phyloP scores from a whole-genome alignment of 2,888 invertebrate genomes.

The Synanthedon tipuliformis region DNA sequence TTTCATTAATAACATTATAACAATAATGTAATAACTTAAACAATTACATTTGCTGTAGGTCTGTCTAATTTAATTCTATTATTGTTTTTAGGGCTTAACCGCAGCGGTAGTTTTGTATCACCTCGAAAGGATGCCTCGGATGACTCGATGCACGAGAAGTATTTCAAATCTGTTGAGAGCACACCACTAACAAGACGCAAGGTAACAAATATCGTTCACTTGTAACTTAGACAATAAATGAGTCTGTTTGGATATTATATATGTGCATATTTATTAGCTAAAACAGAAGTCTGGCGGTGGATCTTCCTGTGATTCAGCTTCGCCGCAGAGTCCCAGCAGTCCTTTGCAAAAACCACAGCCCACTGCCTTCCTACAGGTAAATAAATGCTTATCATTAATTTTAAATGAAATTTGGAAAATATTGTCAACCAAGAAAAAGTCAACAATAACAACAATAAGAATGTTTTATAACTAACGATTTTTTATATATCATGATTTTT shows the following conservation, averaged over 20 bases:
- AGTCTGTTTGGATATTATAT: background rate
- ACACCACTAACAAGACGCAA: slow-evolving; percentile 73
- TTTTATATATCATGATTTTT: too few species aligned
- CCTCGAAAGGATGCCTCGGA: slow-evolving; percentile 75
- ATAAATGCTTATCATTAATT: too few species aligned
- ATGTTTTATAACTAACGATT: too few species aligned
- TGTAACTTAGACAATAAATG: background rate
- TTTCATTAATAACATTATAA: too few species aligned
- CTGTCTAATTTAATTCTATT: background rate
- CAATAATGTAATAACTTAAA: too few species aligned
- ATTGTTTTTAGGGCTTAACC: slow-evolving; percentile 45
- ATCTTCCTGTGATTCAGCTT: slow-evolving; percentile 71
- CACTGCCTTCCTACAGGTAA: slow-evolving; percentile 52
- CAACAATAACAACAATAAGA: too few species aligned
- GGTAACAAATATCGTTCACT: slow-evolving; percentile 23
- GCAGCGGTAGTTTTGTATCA: slow-evolving; percentile 70
- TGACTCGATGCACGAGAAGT: slow-evolving; percentile 86
- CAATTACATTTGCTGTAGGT: too few species aligned
- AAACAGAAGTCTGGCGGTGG: slow-evolving; percentile 60
- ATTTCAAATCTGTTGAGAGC: slow-evolving; percentile 79
- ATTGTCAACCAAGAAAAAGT: too few species aligned
- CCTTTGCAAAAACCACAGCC: slow-evolving; percentile 64
- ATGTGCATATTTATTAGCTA: slow-evolving; percentile 24
- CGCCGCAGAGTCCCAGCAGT: slow-evolving; percentile 73
- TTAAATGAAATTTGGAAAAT: too few species aligned